phyloP scores from a whole-genome alignment of 2,797 vertebrate genomes.

The Telmatherina bonti region DNA sequence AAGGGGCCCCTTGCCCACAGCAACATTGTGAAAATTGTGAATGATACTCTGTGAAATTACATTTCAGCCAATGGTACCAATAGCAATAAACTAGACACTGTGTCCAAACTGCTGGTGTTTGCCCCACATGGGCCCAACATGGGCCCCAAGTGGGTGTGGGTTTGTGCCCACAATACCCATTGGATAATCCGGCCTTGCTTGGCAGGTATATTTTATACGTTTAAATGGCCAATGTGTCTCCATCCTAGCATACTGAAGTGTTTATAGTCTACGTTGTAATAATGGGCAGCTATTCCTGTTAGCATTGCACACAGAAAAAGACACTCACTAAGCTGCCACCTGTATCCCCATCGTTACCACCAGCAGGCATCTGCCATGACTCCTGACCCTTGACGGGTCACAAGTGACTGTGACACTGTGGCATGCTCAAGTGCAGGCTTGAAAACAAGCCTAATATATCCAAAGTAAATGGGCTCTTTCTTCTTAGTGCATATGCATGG shows the following conservation, averaged over 20 bases:
- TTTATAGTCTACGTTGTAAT: conserved; percentile 75
- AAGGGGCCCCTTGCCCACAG: too few species aligned
- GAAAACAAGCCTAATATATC: conserved; percentile 66
- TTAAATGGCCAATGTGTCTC: not conserved
- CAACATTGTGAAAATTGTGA: too few species aligned
- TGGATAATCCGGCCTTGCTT: too few species aligned
- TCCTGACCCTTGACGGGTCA: conserved; percentile 79
- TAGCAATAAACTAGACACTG: too few species aligned
- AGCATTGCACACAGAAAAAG: conserved; percentile 26
- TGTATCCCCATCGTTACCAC: conserved; percentile 62
- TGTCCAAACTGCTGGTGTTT: too few species aligned
- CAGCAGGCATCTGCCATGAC: conserved; percentile 71
- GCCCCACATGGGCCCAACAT: too few species aligned
- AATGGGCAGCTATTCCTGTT: conserved; percentile 69
- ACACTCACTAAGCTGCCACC: conserved; percentile 51
- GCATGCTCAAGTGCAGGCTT: conserved; percentile 56
- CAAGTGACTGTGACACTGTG: conserved; percentile 68
- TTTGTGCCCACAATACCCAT: too few species aligned
- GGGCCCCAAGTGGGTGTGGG: too few species aligned
- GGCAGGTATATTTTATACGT: conserved; percentile 1
- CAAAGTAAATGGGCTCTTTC: conserved; percentile 47
- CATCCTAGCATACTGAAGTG: conserved; percentile 38
- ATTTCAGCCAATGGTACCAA: too few species aligned
- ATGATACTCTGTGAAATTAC: too few species aligned
- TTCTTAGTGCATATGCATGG: conserved; percentile 18